Evolutionary conservation across 2,113 vertebrate species (phyloP).

Genomic region (Herpetotheres cachinnans): DNA sequence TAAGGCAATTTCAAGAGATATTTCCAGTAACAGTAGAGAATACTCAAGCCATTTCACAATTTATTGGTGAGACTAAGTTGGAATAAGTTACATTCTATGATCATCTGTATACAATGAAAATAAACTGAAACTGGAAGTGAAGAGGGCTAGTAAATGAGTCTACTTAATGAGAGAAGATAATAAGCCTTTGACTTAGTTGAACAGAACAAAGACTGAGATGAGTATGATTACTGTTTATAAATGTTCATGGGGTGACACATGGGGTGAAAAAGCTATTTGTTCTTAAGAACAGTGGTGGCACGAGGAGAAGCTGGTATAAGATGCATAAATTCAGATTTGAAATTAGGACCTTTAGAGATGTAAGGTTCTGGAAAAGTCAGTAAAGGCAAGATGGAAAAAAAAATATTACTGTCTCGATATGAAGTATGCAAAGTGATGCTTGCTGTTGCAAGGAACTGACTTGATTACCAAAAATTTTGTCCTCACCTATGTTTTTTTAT

Average conservation of each 20-base stretch:
- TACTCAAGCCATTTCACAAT: neutral
- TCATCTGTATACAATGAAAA: neutral
- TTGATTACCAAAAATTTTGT: neutral
- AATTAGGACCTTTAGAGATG: neutral
- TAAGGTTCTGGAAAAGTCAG: neutral
- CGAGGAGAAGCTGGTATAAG: neutral
- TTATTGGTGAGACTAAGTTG: neutral
- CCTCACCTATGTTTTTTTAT: neutral
- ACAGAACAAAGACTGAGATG: neutral
- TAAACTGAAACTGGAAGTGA: neutral
- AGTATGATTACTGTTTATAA: neutral
- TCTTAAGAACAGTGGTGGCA: neutral
- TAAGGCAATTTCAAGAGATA: neutral
- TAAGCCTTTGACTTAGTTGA: neutral
- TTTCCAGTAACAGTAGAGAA: neutral
- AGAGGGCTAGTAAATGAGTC: neutral
- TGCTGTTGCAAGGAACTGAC: neutral
- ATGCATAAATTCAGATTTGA: neutral
- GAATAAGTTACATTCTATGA: neutral
- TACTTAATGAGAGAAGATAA: neutral
- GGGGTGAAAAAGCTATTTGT: fast-evolving
- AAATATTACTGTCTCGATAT: neutral
- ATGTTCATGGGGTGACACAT: neutral
- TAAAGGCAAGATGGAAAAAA: neutral
- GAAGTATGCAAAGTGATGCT: neutral